Conservation (phyloP, 2,888 invertebrate genomes). For the Orthonychiurus folsomi region DNA sequence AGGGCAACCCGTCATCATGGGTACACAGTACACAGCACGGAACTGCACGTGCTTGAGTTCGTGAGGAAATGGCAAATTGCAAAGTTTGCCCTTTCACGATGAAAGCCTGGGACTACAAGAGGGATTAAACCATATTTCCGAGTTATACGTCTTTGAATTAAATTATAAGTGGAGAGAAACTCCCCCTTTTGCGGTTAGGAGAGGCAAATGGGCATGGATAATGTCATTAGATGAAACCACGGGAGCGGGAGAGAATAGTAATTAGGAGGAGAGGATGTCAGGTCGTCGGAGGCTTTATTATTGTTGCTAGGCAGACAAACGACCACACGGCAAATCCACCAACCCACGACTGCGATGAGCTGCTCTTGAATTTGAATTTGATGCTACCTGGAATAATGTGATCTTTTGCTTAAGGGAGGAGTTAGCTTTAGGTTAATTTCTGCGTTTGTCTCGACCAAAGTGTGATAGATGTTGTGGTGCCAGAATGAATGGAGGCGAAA, state of each 20-base stretch:
- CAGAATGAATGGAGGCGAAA: background rate
- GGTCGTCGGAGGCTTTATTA: background rate
- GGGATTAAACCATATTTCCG: background rate
- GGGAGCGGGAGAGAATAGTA: background rate
- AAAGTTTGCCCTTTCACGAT: background rate
- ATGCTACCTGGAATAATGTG: background rate
- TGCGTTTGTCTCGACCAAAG: conserved; percentile 1
- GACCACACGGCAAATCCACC: too few relatives aligned
- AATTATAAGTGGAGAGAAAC: background rate
- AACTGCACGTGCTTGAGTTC: too few relatives aligned
- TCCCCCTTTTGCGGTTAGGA: too few relatives aligned
- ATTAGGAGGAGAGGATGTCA: background rate
- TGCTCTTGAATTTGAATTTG: too few relatives aligned
- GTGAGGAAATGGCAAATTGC: background rate
- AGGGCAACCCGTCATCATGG: too few relatives aligned
- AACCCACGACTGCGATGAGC: too few relatives aligned
- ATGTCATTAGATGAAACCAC: background rate
- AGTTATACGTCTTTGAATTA: background rate
- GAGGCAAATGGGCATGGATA: background rate
- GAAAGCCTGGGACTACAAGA: too few relatives aligned
- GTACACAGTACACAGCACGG: too few relatives aligned
- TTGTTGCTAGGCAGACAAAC: too few relatives aligned
- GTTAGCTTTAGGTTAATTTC: background rate
- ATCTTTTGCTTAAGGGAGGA: background rate
- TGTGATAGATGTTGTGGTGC: conserved; percentile 1